Percentiles rank a stretch among this genome's conserved stretches.
Evolutionary conservation across 2,888 invertebrate genomes (phyloP).

Genomic region (Himalopsyche anomala): DNA sequence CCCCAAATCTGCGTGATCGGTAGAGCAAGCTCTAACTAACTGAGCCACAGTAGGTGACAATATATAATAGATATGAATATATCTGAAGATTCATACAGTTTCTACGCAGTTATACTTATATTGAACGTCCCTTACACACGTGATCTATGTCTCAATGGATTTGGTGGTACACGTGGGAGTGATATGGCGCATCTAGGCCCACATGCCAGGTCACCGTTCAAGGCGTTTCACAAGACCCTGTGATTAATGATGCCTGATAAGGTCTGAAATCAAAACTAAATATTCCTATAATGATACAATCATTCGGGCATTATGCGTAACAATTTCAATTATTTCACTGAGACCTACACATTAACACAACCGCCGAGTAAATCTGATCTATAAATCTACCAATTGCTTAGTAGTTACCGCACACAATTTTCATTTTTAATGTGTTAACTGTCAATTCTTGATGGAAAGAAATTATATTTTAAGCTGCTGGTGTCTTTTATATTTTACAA

Average conservation of each 20-base stretch:
- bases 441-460: no score
- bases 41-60: no score
- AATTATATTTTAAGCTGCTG: no score
- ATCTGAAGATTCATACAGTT: no score
- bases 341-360: background rate
- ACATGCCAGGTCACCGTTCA: conserved; percentile 27
- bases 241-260: conserved; percentile 30
- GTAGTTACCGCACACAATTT: no score
- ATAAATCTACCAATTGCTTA: no score
- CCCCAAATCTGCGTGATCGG: no score
- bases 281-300: conserved; percentile 5
- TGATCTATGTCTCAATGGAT: conserved; percentile 8
- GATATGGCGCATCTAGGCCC: conserved; percentile 19
- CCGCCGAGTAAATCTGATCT: background rate
- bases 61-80: no score
- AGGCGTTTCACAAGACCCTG: background rate
- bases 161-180: conserved; percentile 23
- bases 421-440: no score
- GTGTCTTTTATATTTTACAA: no score
- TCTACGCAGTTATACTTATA: background rate
- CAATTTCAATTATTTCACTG: background rate
- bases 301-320: background rate
- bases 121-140: background rate
- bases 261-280: conserved; percentile 26
- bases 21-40: no score